Evolutionary conservation across 2,797 vertebrate species (phyloP), one percentile per base, ranked within the genome.

Genomic region (Parauchenoglanis ngamensis): DNA sequence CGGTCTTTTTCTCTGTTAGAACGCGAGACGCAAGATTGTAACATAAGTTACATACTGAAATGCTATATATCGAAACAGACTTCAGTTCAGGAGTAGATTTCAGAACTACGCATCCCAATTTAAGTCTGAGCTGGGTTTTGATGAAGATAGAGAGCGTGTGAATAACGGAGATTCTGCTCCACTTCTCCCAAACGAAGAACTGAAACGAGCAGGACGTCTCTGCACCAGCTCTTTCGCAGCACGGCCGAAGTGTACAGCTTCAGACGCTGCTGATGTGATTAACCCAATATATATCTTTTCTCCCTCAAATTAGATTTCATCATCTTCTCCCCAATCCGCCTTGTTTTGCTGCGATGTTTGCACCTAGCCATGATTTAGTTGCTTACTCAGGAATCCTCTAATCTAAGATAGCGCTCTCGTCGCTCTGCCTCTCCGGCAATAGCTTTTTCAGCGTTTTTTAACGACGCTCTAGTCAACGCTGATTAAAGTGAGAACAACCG

Each of bases 361-460:
- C 78, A 88, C 84, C 59, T 73, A 83, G 75, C 79, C 56, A 63
- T 90, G 90, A 88, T 90, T 89, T 89, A 88, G 91, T 84, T 91
- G 90, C 91, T 90, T 89, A 90, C 89, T 91, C 91, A 90, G 87
- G 79, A 86, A 84, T 88, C 87, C 87, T 90, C 88, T 90, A 88
- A 89, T 91, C 88, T 78, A 88, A 86, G 77, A 87, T 77, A 86
- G 85, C 63, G 61, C 84, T 25, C 49, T 25, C 52, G 15, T 59
- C 19, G 78, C 87, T 91, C 49, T 59, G 82, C 79, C 67, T 86
- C 81, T 63, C 85, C 19, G 11, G 79, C 87, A 83, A 88, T 61
- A 85, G 88, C 88, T 83, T 80, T 80, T 86, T 84, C 31, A 73
- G 88, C 84, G 23, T 78, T 78, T 82, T 75, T 81, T 63, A 89